phyloP scores from a whole-genome alignment of 2,888 invertebrate species.

The Brassicogethes aeneus region DNA sequence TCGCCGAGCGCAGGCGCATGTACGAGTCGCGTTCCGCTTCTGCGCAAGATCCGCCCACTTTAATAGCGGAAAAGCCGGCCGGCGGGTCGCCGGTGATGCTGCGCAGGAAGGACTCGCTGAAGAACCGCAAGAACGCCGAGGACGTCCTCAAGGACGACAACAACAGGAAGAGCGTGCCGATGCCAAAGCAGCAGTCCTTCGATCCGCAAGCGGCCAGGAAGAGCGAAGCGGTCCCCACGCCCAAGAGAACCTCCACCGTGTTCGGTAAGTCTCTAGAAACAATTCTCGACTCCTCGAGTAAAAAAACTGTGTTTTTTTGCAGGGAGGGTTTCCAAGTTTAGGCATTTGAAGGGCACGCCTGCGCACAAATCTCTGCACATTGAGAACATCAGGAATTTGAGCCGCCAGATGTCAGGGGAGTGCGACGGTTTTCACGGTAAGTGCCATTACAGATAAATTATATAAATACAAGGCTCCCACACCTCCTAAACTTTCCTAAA shows the following conservation, averaged over 20 bases:
- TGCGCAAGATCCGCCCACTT: slow-evolving; percentile 44
- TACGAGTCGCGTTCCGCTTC: slow-evolving; percentile 71
- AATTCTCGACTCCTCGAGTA: neutral
- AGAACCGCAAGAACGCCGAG: slow-evolving; percentile 48
- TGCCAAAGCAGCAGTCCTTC: slow-evolving; percentile 44
- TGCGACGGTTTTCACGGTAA: slow-evolving; percentile 87
- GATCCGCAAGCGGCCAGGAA: slow-evolving; percentile 40
- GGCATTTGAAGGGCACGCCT: slow-evolving; percentile 84
- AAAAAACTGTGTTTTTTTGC: slow-evolving; percentile 14
- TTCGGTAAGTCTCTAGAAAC: slow-evolving; percentile 49
- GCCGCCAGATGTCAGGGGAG: slow-evolving; percentile 86
- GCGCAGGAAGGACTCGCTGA: slow-evolving; percentile 62
- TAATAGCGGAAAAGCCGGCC: slow-evolving; percentile 52
- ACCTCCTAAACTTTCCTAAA: too few relatives aligned
- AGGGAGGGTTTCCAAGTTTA: slow-evolving; percentile 84
- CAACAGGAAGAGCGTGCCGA: slow-evolving; percentile 39
- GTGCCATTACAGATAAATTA: slow-evolving; percentile 12
- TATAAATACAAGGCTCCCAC: too few relatives aligned
- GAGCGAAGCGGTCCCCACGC: slow-evolving; percentile 49
- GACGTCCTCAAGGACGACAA: slow-evolving; percentile 39
- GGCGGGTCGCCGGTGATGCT: slow-evolving; percentile 63
- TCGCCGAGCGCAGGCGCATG: slow-evolving; percentile 67
- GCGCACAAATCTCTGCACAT: slow-evolving; percentile 86
- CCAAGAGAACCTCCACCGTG: slow-evolving; percentile 78
- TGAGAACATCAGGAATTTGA: slow-evolving; percentile 84